Evolutionary conservation across 2,888 invertebrate species (phyloP).

Genomic region (Furcula furcula): DNA sequence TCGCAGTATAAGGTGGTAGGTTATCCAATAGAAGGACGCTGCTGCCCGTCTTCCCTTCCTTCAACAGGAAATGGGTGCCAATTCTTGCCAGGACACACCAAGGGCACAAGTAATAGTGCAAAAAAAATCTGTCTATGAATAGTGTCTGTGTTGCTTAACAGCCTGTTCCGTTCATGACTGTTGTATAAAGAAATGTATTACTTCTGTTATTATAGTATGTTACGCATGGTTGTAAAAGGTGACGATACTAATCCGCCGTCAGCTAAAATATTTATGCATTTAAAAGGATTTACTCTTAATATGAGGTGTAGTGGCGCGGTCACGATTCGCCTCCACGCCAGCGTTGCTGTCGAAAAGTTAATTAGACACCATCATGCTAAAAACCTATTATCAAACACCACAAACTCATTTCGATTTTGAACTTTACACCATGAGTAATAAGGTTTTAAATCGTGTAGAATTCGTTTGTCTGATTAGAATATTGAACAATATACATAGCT

Average conservation of each 20-base stretch:
- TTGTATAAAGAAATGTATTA: too few species aligned
- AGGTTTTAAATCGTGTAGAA: not conserved
- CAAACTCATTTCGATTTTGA: not conserved
- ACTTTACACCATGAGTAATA: not conserved
- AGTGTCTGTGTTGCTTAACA: too few species aligned
- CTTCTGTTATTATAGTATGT: too few species aligned
- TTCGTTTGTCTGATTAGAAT: not conserved
- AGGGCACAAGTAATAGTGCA: too few species aligned
- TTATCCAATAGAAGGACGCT: too few species aligned
- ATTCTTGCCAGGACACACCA: too few species aligned
- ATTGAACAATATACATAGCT: not conserved
- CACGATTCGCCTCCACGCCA: slow-evolving; percentile 59
- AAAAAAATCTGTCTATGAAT: too few species aligned
- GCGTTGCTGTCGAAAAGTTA: slow-evolving; percentile 56
- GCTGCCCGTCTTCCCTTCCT: too few species aligned
- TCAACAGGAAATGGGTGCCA: too few species aligned
- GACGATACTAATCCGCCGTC: slow-evolving; percentile 57
- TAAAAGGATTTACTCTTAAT: slow-evolving; percentile 79
- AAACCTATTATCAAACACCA: not conserved
- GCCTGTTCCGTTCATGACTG: too few species aligned
- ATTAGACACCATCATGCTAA: slow-evolving; percentile 39
- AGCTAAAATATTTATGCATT: slow-evolving; percentile 79
- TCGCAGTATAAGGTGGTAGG: too few species aligned
- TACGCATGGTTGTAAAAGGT: slow-evolving; percentile 39
- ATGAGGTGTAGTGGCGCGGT: slow-evolving; percentile 73